Evolutionary conservation across 1,140 invertebrate species (phyloP), one percentile per base, ranked within the genome.

Genomic region (Wiebesia pumilae): DNA sequence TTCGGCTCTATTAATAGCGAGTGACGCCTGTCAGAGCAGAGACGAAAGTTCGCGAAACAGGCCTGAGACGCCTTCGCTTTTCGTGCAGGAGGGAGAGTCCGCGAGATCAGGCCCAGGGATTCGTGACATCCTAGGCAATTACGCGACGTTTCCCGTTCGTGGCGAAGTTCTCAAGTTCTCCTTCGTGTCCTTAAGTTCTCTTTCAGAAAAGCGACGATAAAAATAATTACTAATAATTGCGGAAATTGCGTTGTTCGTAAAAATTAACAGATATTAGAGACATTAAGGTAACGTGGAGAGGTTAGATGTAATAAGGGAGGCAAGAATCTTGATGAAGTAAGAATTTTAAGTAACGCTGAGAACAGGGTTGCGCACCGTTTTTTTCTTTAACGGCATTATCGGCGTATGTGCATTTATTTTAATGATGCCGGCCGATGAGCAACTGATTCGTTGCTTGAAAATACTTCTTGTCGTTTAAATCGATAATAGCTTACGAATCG

Each of bases 1-100:
- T 83, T 75, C 85, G 54, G 24, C 16, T 83, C 81, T 83, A 87
- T 83, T 87, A 83, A 83, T 87, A 83, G 81, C 16, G 40, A 40
- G 58, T 78, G 73, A 83, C 75, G 71, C 27, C 30, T 43, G 83
- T 38, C 47, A 21, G 19, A 54, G 51, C 51, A 21, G 51, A 47
- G 51, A 47, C 65, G 47, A 27, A 40, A 69, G 19, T 75, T 40
- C 51, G 51, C 33, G 54, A 62, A 78, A 78, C 54, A 40, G 51
- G 19, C 51, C 19, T 21, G 73, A n/a, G 73, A 47, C 43, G 43
- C 4, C 43, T 47, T 4, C 43, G 43, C 43, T 47, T 47, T 47
- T 47, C 43, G n/a, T 47, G 43, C 43, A 54, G 4, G 71, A 78
- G 43, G n/a, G 47, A 69, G 40, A 71, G 38, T 47, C 24, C 51